Evolutionary conservation across 2,888 invertebrate species (phyloP).

Genomic region (Megamerina dolium): DNA sequence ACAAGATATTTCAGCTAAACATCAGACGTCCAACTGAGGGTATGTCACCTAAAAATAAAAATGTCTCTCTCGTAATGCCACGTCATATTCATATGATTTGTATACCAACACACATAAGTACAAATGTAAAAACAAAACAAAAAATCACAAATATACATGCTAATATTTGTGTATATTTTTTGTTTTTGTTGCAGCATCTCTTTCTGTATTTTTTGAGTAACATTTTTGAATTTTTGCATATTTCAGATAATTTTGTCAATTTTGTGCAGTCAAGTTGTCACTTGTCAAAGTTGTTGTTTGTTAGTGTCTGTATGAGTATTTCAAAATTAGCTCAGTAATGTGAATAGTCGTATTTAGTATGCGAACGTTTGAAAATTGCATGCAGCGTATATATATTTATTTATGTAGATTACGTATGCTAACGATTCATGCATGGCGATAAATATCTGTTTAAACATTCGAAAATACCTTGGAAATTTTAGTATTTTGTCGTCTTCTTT

Average conservation of each 20-base stretch:
- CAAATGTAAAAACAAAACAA: no score
- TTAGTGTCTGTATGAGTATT: no score
- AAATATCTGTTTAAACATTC: no score
- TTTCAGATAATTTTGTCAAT: constrained; percentile 48
- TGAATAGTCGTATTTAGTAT: no score
- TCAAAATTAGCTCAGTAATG: constrained; percentile 31
- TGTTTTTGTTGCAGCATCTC: constrained; percentile 6
- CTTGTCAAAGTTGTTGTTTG: constrained; percentile 32
- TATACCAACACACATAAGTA: no score
- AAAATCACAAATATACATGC: not conserved
- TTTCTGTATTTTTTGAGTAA: constrained; percentile 4
- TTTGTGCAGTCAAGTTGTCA: constrained; percentile 45
- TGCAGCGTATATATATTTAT: no score
- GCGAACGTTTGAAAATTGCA: no score
- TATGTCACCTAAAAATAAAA: constrained; percentile 47
- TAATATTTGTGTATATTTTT: not conserved
- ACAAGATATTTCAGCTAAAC: constrained; percentile 34
- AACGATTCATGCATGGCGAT: no score
- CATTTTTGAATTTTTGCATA: constrained; percentile 31
- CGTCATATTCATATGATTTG: no score
- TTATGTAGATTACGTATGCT: no score
- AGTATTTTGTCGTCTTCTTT: no score
- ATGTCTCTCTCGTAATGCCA: constrained; percentile 36
- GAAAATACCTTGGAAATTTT: no score
- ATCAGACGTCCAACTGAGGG: constrained; percentile 41